Evolutionary conservation across 2,113 vertebrate species (phyloP), one percentile per base, ranked within the genome.

Genomic region (Malurus melanocephalus): DNA sequence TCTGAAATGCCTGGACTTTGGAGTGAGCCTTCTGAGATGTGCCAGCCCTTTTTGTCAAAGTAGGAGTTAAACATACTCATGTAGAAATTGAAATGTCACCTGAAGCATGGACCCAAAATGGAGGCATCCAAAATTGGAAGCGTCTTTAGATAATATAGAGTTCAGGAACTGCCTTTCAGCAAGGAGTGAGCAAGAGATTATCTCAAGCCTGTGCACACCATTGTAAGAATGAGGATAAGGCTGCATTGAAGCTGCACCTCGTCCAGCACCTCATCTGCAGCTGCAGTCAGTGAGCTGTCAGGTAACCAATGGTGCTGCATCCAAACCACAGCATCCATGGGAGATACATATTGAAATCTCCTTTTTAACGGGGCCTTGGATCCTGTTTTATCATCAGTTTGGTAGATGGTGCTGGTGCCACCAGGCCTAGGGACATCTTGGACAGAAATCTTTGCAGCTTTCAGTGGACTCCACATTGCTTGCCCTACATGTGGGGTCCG

Each of bases 141-240:
- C 13, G 15, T 67, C 20, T 64, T 73, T 71, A 62, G 52, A 68
- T 75, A 26, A 33, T 78, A 26, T 61, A 80, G 28, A 84, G 32
- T 75, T 85, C 60, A 68, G 35, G 19, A 89, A 42, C 42, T 55
- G 32, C 21, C 52, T 93, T 85, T 51, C 52, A 66, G 43, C 17
- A 76, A 71, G 48, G 2, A 5, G 24, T 13, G n/a, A 89, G 64
- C 45, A 92, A 69, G 56, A 87, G 13, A 13, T 69, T 69, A 66
- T 11, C n/a, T 42, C 8, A 4, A 15, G 5, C 65, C 16, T 53
- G 12, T 22, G 57, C 6, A 24, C 2, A 9, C 0, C 0, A 30
- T 43, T 74, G 16, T 45, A 45, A 52, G 67, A 53, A 81, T 16
- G 30, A n/a, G 43, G 77, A 38, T n/a, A 74, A 81, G 20, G 23